These are phyloP conservation scores for Tokudaia muenninki DNA, from an alignment of 2,797 vertebrate genomes.

Conservation along the genomic window DNA sequence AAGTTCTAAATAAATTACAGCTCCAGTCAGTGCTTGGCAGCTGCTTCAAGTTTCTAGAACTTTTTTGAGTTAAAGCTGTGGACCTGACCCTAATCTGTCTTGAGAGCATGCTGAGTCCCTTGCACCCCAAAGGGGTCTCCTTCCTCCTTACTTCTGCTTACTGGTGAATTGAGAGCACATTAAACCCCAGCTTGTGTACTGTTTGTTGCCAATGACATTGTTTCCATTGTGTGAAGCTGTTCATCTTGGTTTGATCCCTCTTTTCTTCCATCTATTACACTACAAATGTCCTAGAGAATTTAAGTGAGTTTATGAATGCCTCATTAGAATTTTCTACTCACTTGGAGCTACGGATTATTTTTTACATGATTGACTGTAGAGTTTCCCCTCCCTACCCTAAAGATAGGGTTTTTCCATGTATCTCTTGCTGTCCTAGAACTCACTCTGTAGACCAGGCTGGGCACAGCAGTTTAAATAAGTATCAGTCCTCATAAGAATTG, in stretches of 20 bases:
- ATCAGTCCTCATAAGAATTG: neutral
- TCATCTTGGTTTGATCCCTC: conserved; percentile 12
- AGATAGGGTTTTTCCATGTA: neutral
- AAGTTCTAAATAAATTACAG: neutral
- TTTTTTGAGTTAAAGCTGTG: neutral
- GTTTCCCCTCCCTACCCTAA: neutral
- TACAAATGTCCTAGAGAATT: conserved; percentile 1
- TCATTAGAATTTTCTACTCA: neutral
- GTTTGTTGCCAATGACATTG: neutral
- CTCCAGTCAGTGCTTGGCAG: neutral
- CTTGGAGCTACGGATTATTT: neutral
- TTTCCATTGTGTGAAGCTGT: conserved; percentile 5
- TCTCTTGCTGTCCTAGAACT: neutral
- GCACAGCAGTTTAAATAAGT: neutral
- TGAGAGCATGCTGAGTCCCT: neutral
- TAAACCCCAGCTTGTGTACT: neutral
- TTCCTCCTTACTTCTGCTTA: neutral
- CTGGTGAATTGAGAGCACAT: neutral
- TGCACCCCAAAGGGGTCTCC: neutral
- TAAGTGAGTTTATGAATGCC: neutral
- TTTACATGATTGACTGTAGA: neutral
- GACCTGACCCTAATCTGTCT: neutral
- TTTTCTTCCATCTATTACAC: neutral
- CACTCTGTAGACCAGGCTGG: neutral
- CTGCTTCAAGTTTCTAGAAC: neutral